Conservation (phyloP, 2,888 invertebrate species). For the Gymnocheta viridis region DNA sequence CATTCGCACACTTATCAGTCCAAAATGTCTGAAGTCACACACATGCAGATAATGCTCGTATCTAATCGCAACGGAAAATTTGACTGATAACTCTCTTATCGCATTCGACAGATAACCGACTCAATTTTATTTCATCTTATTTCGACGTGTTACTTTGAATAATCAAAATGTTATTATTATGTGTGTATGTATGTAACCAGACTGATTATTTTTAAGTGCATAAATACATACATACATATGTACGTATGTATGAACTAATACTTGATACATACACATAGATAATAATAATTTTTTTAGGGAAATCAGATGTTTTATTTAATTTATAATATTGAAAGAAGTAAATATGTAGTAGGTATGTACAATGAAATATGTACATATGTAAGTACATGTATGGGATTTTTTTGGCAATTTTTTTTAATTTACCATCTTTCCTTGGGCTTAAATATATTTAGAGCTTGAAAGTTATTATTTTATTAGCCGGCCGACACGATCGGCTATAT, state of each 20-base stretch:
- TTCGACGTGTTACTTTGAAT: constrained; percentile 30
- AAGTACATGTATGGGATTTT: no score
- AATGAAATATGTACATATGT: no score
- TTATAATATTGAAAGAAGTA: no score
- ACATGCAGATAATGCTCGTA: constrained; percentile 13
- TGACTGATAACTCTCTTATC: constrained; percentile 61
- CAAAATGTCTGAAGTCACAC: not conserved
- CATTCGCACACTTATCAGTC: constrained; percentile 7
- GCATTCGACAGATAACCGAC: constrained; percentile 47
- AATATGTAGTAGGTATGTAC: no score
- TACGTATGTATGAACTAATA: constrained; percentile 21
- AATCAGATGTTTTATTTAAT: not conserved
- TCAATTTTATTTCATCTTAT: constrained; percentile 44
- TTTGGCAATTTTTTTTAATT: no score
- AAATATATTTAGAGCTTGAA: no score
- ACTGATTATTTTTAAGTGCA: constrained; percentile 35
- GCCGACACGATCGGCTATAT: no score
- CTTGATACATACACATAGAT: constrained; percentile 6
- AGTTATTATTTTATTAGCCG: no score
- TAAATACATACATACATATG: constrained; percentile 14
- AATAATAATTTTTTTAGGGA: not conserved
- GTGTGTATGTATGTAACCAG: not conserved
- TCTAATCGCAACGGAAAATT: constrained; percentile 67
- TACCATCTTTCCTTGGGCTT: no score
- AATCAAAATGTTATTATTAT: constrained; percentile 22